These are phyloP conservation scores for Chloroclystis v-ata DNA, from an alignment of 2,888 invertebrate species.

Conservation along the genomic window DNA sequence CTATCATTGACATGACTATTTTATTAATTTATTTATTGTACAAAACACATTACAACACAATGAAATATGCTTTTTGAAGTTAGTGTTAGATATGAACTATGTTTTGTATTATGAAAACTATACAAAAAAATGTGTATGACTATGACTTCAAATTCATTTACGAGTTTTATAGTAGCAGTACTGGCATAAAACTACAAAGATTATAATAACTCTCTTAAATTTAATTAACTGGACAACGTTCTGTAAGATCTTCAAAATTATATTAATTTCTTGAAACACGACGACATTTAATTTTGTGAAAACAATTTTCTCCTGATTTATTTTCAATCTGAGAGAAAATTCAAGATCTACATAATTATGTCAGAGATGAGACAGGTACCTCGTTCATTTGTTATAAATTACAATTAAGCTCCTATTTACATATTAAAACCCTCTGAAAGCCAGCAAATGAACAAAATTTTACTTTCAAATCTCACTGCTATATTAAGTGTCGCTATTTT, in stretches of 20 bases:
- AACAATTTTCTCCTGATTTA: conserved; percentile 1
- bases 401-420: neutral
- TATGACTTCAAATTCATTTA: too few relatives aligned
- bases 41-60: too few relatives aligned
- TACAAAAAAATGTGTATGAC: too few relatives aligned
- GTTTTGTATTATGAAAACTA: too few relatives aligned
- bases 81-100: too few relatives aligned
- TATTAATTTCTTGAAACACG: neutral
- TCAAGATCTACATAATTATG: neutral
- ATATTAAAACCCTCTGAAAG: neutral
- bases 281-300: conserved; percentile 1
- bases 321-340: neutral
- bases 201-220: conserved; percentile 4
- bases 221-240: conserved; percentile 17
- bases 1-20: too few relatives aligned
- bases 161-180: too few relatives aligned
- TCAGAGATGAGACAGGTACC: neutral
- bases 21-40: too few relatives aligned
- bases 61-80: too few relatives aligned
- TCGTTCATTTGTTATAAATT: neutral
- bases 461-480: too few relatives aligned
- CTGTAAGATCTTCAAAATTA: conserved; percentile 3
- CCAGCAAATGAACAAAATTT: neutral
- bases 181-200: neutral
- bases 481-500: too few relatives aligned